These are phyloP conservation scores for Rhagonycha fulva DNA, from an alignment of 2,888 invertebrate genomes.

Conservation along the genomic window DNA sequence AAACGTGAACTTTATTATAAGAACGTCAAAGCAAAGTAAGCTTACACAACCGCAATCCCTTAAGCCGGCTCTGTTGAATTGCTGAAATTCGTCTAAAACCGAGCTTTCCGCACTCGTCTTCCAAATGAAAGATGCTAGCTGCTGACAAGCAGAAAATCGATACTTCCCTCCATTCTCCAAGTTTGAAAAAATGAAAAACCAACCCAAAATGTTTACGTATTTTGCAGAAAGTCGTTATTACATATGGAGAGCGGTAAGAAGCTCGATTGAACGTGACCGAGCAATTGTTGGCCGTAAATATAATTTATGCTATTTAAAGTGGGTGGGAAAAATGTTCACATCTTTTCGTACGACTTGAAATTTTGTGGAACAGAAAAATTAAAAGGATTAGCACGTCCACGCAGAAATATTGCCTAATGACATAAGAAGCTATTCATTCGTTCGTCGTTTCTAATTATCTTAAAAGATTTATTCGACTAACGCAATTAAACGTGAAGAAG, in stretches of 20 bases:
- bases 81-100: not conserved
- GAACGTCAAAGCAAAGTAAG: not conserved
- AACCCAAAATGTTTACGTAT: not conserved
- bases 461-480: slow-evolving; percentile 18
- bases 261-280: not conserved
- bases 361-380: not conserved
- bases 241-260: not conserved
- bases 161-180: not conserved
- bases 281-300: not conserved
- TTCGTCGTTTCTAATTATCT: slow-evolving; percentile 15
- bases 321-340: no score
- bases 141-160: not conserved
- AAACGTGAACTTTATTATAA: not conserved
- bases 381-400: not conserved
- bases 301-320: not conserved
- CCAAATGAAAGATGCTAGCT: not conserved
- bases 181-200: not conserved
- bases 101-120: not conserved
- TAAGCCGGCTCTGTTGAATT: not conserved
- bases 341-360: not conserved
- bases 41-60: not conserved
- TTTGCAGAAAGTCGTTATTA: not conserved
- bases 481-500: slow-evolving; percentile 13
- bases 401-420: slow-evolving; percentile 7
- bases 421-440: slow-evolving; percentile 4